Percentiles rank a stretch among this genome's conserved stretches.
phyloP scores from a whole-genome alignment of 2,888 invertebrate genomes.

The Lasioglossum oenotherae region DNA sequence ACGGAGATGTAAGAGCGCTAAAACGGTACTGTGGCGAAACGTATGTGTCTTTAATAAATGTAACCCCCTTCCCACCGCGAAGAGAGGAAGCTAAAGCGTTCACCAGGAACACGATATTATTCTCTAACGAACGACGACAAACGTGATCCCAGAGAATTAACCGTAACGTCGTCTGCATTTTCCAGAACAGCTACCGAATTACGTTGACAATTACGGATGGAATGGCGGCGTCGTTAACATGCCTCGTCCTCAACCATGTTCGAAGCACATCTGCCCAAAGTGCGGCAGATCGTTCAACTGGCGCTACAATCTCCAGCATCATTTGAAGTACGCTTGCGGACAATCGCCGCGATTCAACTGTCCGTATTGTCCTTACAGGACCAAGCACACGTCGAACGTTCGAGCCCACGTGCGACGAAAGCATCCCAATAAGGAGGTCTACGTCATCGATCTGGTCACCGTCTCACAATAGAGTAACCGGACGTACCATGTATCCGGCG shows the following conservation, averaged over 20 bases:
- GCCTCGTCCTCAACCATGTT: constrained; percentile 7
- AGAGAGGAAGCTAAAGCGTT: neutral
- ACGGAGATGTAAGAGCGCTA: too few relatives aligned
- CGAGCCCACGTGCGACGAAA: constrained; percentile 63
- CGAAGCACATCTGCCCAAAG: constrained; percentile 60
- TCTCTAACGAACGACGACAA: neutral
- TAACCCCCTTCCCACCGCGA: neutral
- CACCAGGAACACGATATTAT: neutral
- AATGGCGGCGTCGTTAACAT: constrained; percentile 6
- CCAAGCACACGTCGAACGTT: constrained; percentile 69
- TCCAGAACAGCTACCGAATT: constrained; percentile 51
- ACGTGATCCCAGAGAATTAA: constrained; percentile 35
- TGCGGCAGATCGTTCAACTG: constrained; percentile 63
- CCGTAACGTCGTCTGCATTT: constrained; percentile 56
- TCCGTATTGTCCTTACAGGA: constrained; percentile 71
- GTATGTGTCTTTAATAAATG: neutral
- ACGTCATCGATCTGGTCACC: constrained; percentile 56
- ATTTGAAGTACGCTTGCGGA: constrained; percentile 72
- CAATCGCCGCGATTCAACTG: constrained; percentile 75
- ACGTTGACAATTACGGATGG: constrained; percentile 20
- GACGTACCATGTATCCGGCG: neutral
- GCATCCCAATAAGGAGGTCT: constrained; percentile 57
- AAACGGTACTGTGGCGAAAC: neutral
- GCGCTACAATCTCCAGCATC: constrained; percentile 66
- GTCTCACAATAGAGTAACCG: constrained; percentile 22